A percentile compares a stretch with the other conserved stretches of the same genome.
phyloP scores from a whole-genome alignment of 2,113 vertebrate species.

The Trichechus manatus region DNA sequence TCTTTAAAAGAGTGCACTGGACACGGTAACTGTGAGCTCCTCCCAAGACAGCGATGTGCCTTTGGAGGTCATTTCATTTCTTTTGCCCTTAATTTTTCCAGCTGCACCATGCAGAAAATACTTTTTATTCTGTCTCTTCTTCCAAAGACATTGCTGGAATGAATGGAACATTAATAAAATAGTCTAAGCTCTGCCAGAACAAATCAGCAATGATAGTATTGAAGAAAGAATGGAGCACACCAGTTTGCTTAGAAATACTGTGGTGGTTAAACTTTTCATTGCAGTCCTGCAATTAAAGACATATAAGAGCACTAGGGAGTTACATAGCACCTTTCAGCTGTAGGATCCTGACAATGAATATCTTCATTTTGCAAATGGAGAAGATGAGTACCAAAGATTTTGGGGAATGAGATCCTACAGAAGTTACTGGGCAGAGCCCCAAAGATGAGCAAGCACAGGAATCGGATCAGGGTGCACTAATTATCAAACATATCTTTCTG shows the following conservation, averaged over 20 bases:
- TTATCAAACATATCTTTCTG: slow-evolving; percentile 38
- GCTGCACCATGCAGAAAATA: not conserved
- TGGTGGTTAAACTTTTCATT: slow-evolving; percentile 64
- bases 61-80: slow-evolving; percentile 20
- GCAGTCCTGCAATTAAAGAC: slow-evolving; percentile 46
- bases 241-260: slow-evolving; percentile 62
- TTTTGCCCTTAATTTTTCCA: slow-evolving; percentile 55
- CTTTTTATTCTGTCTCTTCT: slow-evolving; percentile 53
- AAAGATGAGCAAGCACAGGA: slow-evolving; percentile 50
- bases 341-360: slow-evolving; percentile 65
- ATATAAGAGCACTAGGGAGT: slow-evolving; percentile 67
- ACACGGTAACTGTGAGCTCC: not conserved
- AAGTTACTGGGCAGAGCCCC: not conserved
- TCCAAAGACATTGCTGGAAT: slow-evolving; percentile 53
- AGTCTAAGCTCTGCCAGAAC: slow-evolving; percentile 25
- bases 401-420: slow-evolving; percentile 49
- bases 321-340: slow-evolving; percentile 72
- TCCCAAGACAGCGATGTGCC: not conserved
- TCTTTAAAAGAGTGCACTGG: slow-evolving; percentile 18
- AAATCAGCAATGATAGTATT: slow-evolving; percentile 10
- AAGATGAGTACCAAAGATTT: slow-evolving; percentile 45
- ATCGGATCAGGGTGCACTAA: not conserved
- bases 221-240: slow-evolving; percentile 44
- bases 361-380: slow-evolving; percentile 47
- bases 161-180: slow-evolving; percentile 54